Evolutionary conservation across 92 coral and sea anemone genomes (phyloP), one percentile per base, ranked within the genome.

Genomic region (Paramuricea clavata): DNA sequence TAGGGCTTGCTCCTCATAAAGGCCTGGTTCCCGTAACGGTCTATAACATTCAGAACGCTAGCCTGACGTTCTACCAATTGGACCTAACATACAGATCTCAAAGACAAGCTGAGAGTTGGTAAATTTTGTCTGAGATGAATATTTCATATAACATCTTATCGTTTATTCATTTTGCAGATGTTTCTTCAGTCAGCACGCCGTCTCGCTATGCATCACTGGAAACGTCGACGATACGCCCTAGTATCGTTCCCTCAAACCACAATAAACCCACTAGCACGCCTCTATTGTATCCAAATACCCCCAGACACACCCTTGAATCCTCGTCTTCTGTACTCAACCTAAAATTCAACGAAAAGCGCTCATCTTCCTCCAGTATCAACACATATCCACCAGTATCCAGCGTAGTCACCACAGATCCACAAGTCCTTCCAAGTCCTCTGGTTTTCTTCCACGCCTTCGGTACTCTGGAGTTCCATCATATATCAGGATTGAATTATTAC

Each of bases 361-460:
- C 80, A 36, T 69, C 80, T 15, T 69, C 47, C 0, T 43, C 78
- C 15, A 36, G 15, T 23, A 22, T 72, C 28, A 44, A 41, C 52
- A 72, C 78, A 17, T 26, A 72, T n/a, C 56, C 28, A n/a, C 15
- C 52, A 72, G 50, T 22, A 35, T 5, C 78, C 56, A 19, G 28
- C 42, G 52, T 72, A 21, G 17, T 17, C 52, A 72, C 22, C 28
- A 22, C 19, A 17, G 8, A 36, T 72, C 78, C 50, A 72, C 78
- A 72, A 41, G 32, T 72, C 50, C 16, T 72, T 13, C 52, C 59
- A 26, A 78, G 23, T 6, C 27, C 69, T 30, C 33, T 78, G 21
- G 23, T 67, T 5, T 21, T 79, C 22, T 79, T 79, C 74, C 71
- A 79, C 7, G 84, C 84, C 21, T 79, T 59, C 47, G 84, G 84